Evolutionary conservation across 2,797 vertebrate species (phyloP).

Genomic region (Catharus ustulatus): DNA sequence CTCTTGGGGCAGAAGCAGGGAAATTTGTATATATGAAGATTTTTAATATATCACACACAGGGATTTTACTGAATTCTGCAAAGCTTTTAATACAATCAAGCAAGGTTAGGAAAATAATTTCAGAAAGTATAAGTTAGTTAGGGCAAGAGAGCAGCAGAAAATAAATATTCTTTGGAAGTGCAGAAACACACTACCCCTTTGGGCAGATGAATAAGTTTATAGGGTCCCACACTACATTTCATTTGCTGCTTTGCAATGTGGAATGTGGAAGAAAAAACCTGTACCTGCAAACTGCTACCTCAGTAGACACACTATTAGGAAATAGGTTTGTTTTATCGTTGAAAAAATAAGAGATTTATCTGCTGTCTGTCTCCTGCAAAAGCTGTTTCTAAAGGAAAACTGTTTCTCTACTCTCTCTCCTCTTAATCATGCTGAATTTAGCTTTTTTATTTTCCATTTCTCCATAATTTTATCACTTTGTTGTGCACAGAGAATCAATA

Average conservation of each 20-base stretch:
- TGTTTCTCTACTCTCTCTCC: not conserved
- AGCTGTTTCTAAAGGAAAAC: not conserved
- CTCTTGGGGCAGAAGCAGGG: not conserved
- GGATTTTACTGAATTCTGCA: not conserved
- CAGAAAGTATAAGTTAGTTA: not conserved
- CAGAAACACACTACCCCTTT: not conserved
- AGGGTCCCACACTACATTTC: not conserved
- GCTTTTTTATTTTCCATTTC: not conserved
- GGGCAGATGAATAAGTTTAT: not conserved
- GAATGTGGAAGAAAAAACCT: not conserved
- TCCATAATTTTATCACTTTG: not conserved
- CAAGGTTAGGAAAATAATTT: not conserved
- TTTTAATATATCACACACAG: not conserved
- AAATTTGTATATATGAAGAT: not conserved
- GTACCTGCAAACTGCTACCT: not conserved
- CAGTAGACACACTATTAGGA: not conserved
- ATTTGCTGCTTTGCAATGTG: not conserved
- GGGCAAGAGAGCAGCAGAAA: not conserved
- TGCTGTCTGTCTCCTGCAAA: not conserved
- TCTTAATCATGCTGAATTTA: not conserved
- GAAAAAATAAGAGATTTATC: not conserved
- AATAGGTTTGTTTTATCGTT: not conserved
- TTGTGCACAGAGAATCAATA: not conserved
- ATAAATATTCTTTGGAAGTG: not conserved
- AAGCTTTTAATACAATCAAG: not conserved